Evolutionary conservation across 2,888 invertebrate genomes (phyloP).

Genomic region (Eugnorisma glareosa): DNA sequence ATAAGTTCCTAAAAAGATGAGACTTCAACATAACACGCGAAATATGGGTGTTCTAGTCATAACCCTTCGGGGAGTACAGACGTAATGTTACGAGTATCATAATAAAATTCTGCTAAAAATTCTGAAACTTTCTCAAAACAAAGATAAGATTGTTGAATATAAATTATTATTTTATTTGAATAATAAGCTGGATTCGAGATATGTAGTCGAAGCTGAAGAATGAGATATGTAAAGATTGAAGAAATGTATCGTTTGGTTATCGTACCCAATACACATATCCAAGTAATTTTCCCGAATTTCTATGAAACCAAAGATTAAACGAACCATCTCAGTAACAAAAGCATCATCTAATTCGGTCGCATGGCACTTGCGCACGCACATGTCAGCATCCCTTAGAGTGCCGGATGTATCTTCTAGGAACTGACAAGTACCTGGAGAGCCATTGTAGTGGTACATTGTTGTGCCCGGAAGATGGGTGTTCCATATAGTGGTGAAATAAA

Average conservation of each 20-base stretch:
- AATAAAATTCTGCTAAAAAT: neutral
- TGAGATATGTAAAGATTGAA: neutral
- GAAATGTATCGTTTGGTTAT: neutral
- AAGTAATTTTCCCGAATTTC: neutral
- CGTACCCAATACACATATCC: neutral
- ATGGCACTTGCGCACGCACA: conserved; percentile 61
- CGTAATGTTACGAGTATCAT: neutral
- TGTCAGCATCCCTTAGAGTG: conserved; percentile 68
- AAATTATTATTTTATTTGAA: neutral
- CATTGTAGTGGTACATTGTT: conserved; percentile 58
- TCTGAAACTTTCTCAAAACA: conserved; percentile 9
- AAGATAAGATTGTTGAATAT: neutral
- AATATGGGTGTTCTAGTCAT: neutral
- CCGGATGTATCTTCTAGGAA: conserved; percentile 69
- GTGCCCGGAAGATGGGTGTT: conserved; percentile 47
- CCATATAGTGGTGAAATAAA: conserved; percentile 25
- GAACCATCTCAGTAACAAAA: conserved; percentile 26
- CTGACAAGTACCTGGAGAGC: conserved; percentile 58
- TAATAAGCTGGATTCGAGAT: neutral
- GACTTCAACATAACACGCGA: neutral
- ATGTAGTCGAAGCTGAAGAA: neutral
- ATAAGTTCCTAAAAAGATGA: neutral
- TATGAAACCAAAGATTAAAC: neutral
- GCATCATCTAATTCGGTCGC: conserved; percentile 27
- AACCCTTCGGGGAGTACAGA: neutral